A percentile compares a stretch with the other conserved stretches of the same genome.
Evolutionary conservation across 2,888 invertebrate species (phyloP).

Genomic region (Parasteatoda lunata): DNA sequence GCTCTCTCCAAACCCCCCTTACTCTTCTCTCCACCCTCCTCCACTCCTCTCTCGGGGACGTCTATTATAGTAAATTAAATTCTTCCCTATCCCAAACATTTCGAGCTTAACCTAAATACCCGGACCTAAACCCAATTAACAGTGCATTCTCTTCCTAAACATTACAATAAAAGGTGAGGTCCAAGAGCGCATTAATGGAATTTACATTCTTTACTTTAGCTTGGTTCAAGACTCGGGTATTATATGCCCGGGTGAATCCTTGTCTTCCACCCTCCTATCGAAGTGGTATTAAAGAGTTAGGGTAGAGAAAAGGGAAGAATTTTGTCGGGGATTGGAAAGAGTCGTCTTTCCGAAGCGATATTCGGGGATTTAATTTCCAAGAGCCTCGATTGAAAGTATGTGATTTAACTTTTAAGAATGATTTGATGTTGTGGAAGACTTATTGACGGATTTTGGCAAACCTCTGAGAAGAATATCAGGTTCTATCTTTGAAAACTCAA

Average conservation of each 20-base stretch:
- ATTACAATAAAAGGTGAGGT: conserved; percentile 68
- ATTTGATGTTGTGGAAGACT: too few relatives aligned
- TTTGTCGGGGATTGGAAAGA: conserved; percentile 35
- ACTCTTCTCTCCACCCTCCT: too few relatives aligned
- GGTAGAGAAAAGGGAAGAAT: conserved; percentile 23
- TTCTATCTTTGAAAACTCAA: too few relatives aligned
- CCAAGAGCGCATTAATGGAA: conserved; percentile 62
- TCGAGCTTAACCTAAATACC: conserved; percentile 65
- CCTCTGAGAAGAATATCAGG: too few relatives aligned
- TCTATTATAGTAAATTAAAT: conserved; percentile 69
- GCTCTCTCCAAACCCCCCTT: conserved; percentile 34
- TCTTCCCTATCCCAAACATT: conserved; percentile 54
- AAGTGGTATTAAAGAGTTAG: conserved; percentile 55
- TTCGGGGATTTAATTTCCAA: background rate
- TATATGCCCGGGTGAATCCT: conserved; percentile 28
- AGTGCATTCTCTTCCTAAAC: conserved; percentile 29
- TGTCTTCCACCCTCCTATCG: background rate
- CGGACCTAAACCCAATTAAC: conserved; percentile 66
- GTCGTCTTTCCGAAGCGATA: conserved; percentile 27
- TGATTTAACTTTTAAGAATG: too few relatives aligned
- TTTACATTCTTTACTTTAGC: conserved; percentile 63
- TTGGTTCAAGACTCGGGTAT: conserved; percentile 18
- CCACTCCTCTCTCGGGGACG: conserved; percentile 19
- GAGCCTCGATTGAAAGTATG: too few relatives aligned
- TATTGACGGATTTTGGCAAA: too few relatives aligned